Evolutionary conservation across 2,113 vertebrate genomes (phyloP), one percentile per base, ranked within the genome.

Genomic region (Drymodes brunneopygia): DNA sequence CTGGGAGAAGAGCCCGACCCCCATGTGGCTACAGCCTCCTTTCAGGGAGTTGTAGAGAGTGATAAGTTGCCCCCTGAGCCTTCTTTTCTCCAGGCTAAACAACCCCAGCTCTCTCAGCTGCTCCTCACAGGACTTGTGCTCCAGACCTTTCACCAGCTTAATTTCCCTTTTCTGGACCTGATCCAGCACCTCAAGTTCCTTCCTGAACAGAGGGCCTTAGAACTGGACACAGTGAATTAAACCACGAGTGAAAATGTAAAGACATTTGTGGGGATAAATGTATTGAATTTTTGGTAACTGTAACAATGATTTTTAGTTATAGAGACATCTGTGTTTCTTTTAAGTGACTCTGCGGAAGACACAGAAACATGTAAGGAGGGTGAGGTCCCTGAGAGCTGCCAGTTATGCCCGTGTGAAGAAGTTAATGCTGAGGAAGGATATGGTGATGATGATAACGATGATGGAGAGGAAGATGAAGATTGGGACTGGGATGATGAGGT

Each of bases 401-500:
- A 50, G 10, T 60, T 74, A 7, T 15, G 12, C 14, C 6, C 54
- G 3, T 10, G 15, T 6, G 33, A 89, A 35, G 67, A 93, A 48
- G 45, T 20, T 40, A 87, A 94, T 0, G 2, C 12, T 23, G 94
- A 97, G 19, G 93, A 97, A 56, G 94, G 92, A 13, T 97, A 98
- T 3, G 95, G 95, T 4, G 96, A 96, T 3, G 94, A 96, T 1
- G 95, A 97, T 0, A 81, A 96, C 0, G 84, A 97, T 3, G 96
- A 97, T 3, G 97, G 98, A 3, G 97, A 98, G 5, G 97, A 98
- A 0, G 97, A 98, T 7, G 97, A 98, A 4, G 97, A 98, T 17
- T 99, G 98, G 98, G 98, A 98, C 73, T 99, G 98, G 98, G 97
- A 98, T 86, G 98, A 97, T 40, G 92, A 95, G 21, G n/a, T 89